These are phyloP conservation scores for Morpho achilles DNA, from an alignment of 2,888 invertebrate species.

Conservation along the genomic window DNA sequence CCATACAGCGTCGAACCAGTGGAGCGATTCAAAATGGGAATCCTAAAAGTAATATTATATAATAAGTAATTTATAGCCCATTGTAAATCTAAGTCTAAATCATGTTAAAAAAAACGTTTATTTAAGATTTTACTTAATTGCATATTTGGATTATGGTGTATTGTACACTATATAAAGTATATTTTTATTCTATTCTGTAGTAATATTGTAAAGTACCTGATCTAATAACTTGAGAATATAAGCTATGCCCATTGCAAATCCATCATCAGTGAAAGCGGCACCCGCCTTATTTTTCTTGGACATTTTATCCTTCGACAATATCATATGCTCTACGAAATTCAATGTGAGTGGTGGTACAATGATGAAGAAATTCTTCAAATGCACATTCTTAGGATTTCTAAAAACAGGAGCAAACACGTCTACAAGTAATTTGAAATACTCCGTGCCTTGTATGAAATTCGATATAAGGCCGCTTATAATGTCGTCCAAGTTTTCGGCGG, in stretches of 20 bases:
- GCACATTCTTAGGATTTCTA: slow-evolving; percentile 90
- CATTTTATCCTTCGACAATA: slow-evolving; percentile 94
- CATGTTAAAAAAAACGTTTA: too few species aligned
- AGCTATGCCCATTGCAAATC: slow-evolving; percentile 97
- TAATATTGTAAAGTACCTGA: slow-evolving; percentile 74
- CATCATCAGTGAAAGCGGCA: slow-evolving; percentile 97
- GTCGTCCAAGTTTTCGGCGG: slow-evolving; percentile 86
- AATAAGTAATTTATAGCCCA: not conserved
- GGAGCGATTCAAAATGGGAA: slow-evolving; percentile 91
- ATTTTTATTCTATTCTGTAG: too few species aligned
- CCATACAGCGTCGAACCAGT: slow-evolving; percentile 95
- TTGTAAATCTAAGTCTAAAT: too few species aligned
- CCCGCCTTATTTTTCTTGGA: slow-evolving; percentile 93
- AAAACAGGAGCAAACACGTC: slow-evolving; percentile 96
- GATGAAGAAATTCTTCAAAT: slow-evolving; percentile 94
- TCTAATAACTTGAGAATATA: slow-evolving; percentile 94
- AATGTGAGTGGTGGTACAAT: slow-evolving; percentile 96
- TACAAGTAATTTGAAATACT: slow-evolving; percentile 92
- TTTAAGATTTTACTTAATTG: too few species aligned
- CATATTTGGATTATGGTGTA: too few species aligned
- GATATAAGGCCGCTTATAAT: slow-evolving; percentile 88
- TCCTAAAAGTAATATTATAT: slow-evolving; percentile 62
- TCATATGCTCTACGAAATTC: slow-evolving; percentile 96
- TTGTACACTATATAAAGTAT: too few species aligned
- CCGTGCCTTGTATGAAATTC: slow-evolving; percentile 93